Conservation (phyloP, 2,888 invertebrate species). For the Pediacus dermestoides region DNA sequence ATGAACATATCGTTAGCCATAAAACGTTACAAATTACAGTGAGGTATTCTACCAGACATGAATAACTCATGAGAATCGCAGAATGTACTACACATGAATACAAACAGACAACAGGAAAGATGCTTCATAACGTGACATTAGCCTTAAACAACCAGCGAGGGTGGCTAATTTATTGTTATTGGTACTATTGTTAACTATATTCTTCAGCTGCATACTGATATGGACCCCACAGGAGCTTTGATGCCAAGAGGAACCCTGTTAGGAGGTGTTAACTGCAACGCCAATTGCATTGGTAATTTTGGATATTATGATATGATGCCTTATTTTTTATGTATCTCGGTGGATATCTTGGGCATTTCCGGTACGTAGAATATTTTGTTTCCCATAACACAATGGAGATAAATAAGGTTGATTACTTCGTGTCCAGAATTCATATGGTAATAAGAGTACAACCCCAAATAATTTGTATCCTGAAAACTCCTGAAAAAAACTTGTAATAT, state of each 20-base stretch:
- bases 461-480: no score
- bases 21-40: slow-evolving; percentile 48
- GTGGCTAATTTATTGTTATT: slow-evolving; percentile 50
- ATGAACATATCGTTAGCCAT: slow-evolving; percentile 41
- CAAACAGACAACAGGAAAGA: slow-evolving; percentile 34
- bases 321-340: no score
- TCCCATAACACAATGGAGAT: no score
- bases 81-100: slow-evolving; percentile 39
- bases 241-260: no score
- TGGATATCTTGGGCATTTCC: no score
- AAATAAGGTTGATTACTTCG: no score
- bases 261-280: slow-evolving; percentile 3
- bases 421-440: no score
- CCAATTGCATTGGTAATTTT: no score
- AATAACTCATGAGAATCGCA: slow-evolving; percentile 45
- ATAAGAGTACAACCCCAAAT: no score
- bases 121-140: slow-evolving; percentile 15
- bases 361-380: no score
- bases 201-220: slow-evolving; percentile 43
- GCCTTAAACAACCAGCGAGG: slow-evolving; percentile 31
- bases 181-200: slow-evolving; percentile 48
- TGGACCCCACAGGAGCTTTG: slow-evolving; percentile 42
- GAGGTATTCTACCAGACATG: slow-evolving; percentile 37
- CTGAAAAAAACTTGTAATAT: no score
- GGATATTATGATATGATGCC: no score